A percentile compares a stretch with the other conserved stretches of the same genome.
These are phyloP conservation scores for Paratilapia polleni DNA, from an alignment of 2,113 vertebrate genomes.

Conservation along the genomic window DNA sequence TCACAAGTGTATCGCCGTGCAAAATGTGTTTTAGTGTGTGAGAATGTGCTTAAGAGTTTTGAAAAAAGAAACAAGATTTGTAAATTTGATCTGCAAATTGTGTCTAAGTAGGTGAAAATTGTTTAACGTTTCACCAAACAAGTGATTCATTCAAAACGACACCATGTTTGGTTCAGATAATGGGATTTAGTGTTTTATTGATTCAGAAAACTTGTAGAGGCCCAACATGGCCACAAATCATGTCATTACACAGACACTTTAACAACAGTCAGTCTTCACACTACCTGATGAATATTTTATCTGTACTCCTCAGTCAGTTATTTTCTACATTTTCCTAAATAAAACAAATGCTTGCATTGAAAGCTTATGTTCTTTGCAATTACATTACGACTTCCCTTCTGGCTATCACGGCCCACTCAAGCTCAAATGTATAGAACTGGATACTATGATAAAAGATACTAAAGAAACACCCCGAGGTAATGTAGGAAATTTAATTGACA, in stretches of 20 bases:
- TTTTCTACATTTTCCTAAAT: neutral
- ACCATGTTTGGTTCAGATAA: neutral
- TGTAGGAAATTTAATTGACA: neutral
- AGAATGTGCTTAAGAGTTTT: too few relatives aligned
- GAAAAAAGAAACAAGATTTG: neutral
- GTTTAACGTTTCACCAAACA: neutral
- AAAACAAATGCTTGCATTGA: neutral
- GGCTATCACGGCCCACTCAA: neutral
- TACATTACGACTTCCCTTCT: neutral
- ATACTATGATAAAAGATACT: neutral
- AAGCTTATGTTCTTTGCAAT: neutral
- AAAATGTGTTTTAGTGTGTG: too few relatives aligned
- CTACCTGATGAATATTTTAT: neutral
- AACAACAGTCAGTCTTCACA: neutral
- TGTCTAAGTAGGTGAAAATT: neutral
- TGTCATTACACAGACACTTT: neutral
- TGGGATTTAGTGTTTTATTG: neutral
- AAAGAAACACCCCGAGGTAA: neutral
- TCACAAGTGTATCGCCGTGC: neutral
- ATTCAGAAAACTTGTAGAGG: neutral
- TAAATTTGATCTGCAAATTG: neutral
- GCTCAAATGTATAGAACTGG: neutral
- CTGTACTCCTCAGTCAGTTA: neutral
- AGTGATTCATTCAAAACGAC: neutral
- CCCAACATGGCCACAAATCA: fast-evolving